Percentiles rank a stretch among this genome's conserved stretches.
These are phyloP conservation scores for Siniperca knerii DNA, from an alignment of 2,113 vertebrate species.

Conservation along the genomic window DNA sequence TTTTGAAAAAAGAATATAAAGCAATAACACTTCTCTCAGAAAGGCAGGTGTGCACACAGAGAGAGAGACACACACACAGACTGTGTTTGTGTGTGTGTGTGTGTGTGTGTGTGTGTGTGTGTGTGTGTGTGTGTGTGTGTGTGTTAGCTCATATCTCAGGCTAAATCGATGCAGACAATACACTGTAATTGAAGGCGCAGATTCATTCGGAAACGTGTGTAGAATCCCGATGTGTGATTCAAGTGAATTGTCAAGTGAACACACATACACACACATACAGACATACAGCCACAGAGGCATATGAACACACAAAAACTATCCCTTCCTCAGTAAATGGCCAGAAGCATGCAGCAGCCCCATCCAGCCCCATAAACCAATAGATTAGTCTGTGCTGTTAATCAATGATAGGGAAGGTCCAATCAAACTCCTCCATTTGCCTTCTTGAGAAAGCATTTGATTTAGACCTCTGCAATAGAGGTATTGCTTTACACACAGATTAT, in stretches of 20 bases:
- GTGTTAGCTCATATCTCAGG: constrained; percentile 48
- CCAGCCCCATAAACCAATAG: constrained; percentile 30
- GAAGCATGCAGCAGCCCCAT: constrained; percentile 5
- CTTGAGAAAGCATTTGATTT: constrained; percentile 4
- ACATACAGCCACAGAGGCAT: not conserved
- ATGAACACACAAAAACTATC: not conserved
- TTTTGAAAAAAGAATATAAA: constrained; percentile 34
- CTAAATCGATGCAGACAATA: constrained; percentile 56
- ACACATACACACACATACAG: constrained; percentile 15
- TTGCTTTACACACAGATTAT: constrained; percentile 7
- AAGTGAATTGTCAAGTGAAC: constrained; percentile 20
- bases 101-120: not conserved
- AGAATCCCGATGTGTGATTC: constrained; percentile 44
- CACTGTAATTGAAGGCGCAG: constrained; percentile 52
- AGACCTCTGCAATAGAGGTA: not conserved
- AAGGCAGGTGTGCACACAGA: constrained; percentile 13
- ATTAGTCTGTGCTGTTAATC: constrained; percentile 40
- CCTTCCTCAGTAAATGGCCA: constrained; percentile 15
- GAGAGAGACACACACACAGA: constrained; percentile 15
- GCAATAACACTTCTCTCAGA: constrained; percentile 5
- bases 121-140: not conserved
- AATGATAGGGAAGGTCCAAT: constrained; percentile 11
- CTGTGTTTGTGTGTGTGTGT: not conserved
- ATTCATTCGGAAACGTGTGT: constrained; percentile 47
- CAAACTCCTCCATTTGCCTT: constrained; percentile 3